Percentiles rank a stretch among this genome's conserved stretches.
Evolutionary conservation across 2,113 vertebrate genomes (phyloP).

Genomic region (Eurystomus gularis): DNA sequence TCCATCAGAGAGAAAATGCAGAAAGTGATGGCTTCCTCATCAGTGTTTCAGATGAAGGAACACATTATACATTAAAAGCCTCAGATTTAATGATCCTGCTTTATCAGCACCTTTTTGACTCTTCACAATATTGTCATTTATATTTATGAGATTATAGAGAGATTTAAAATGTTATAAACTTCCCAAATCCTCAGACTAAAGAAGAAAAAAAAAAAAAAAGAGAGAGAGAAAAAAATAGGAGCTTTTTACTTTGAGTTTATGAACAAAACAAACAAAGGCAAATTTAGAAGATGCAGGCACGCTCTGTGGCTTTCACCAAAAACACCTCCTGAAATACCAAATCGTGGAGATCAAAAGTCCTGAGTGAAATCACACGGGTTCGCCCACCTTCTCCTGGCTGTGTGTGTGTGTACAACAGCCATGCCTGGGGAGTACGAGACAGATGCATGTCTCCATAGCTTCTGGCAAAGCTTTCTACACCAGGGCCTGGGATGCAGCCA

Average conservation of each 20-base stretch:
- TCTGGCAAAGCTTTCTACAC: not conserved
- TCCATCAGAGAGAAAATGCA: not conserved
- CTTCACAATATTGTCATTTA: conserved; percentile 40
- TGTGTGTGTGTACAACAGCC: not conserved
- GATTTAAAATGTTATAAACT: conserved; percentile 3
- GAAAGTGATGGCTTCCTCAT: not conserved
- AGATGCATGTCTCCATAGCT: not conserved
- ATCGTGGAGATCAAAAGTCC: not conserved
- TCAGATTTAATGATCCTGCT: not conserved
- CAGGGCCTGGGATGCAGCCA: too few relatives aligned
- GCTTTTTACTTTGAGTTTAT: not conserved
- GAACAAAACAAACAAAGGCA: not conserved
- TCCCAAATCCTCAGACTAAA: not conserved
- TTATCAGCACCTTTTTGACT: conserved; percentile 22
- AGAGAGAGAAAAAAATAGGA: too few relatives aligned
- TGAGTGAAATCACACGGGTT: not conserved
- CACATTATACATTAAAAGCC: not conserved
- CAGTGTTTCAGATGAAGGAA: not conserved
- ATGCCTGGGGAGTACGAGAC: fast-evolving
- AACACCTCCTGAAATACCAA: not conserved
- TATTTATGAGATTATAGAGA: conserved; percentile 61
- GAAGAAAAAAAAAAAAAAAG: too few relatives aligned
- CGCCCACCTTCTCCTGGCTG: not conserved
- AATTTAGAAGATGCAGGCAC: not conserved
- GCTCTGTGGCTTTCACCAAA: not conserved